Evolutionary conservation across 2,113 vertebrate genomes (phyloP).

Genomic region (Carlito syrichta): DNA sequence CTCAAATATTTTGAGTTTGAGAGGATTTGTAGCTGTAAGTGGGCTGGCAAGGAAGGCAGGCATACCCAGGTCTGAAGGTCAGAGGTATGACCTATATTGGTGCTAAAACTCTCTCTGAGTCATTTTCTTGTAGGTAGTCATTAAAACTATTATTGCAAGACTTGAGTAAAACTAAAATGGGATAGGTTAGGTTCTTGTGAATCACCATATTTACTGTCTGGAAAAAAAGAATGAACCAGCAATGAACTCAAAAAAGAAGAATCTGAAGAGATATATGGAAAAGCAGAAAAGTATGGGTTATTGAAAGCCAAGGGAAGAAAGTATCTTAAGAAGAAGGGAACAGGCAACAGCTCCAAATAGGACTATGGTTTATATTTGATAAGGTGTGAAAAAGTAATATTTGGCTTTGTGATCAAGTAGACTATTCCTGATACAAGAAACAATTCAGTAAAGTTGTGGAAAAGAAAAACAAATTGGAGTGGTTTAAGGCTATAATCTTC

Average conservation of each 20-base stretch:
- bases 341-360: not conserved
- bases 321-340: not conserved
- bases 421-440: not conserved
- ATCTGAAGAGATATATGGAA: not conserved
- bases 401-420: not conserved
- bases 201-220: not conserved
- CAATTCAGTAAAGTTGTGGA: not conserved
- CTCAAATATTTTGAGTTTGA: not conserved
- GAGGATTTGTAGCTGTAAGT: not conserved
- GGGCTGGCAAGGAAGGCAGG: not conserved
- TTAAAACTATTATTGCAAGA: not conserved
- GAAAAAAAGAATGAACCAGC: not conserved
- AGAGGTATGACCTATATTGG: not conserved
- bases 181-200: not conserved
- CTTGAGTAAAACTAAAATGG: not conserved
- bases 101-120: not conserved
- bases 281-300: not conserved
- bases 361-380: not conserved
- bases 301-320: not conserved
- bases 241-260: not conserved
- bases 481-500: not conserved
- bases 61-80: not conserved
- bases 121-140: not conserved
- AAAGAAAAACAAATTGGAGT: not conserved
- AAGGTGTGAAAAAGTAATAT: not conserved